A percentile compares a stretch with the other conserved stretches of the same genome.
phyloP scores from a whole-genome alignment of 1,140 invertebrate genomes.

The Plutomurus gul region DNA sequence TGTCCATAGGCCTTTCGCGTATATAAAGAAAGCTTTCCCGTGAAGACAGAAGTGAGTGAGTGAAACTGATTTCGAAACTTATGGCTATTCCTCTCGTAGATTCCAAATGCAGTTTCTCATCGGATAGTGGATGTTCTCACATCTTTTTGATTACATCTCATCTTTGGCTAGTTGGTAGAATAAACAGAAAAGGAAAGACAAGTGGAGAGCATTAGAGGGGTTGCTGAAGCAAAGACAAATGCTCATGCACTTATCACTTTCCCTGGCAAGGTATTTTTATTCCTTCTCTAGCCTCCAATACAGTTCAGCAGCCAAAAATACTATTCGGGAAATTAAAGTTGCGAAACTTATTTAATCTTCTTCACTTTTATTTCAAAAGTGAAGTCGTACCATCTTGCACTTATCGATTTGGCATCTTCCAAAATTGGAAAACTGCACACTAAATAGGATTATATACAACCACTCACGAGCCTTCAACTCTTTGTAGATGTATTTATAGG shows the following conservation, averaged over 20 bases:
- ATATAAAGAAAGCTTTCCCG: neutral
- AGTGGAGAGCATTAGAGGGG: neutral
- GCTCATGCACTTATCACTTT: neutral
- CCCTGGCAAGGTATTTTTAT: neutral
- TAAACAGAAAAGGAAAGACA: neutral
- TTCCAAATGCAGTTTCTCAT: neutral
- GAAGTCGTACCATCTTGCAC: too few species aligned
- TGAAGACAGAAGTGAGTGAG: neutral
- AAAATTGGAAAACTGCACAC: neutral
- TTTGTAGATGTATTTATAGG: too few species aligned
- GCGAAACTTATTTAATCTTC: neutral
- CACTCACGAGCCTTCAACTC: too few species aligned
- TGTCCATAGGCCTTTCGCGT: neutral
- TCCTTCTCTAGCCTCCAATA: neutral
- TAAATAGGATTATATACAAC: too few species aligned
- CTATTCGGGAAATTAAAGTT: neutral
- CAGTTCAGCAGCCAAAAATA: neutral
- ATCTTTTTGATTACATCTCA: constrained; percentile 5
- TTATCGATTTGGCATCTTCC: too few species aligned
- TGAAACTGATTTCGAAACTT: constrained; percentile 1
- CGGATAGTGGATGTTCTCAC: neutral
- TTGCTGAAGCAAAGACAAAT: neutral
- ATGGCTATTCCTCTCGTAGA: neutral
- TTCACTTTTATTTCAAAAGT: neutral
- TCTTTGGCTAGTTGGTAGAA: neutral